Percentiles rank a stretch among this genome's conserved stretches.
These are phyloP conservation scores for Hafferia zeledoni DNA, from an alignment of 2,797 vertebrate genomes.

Conservation along the genomic window DNA sequence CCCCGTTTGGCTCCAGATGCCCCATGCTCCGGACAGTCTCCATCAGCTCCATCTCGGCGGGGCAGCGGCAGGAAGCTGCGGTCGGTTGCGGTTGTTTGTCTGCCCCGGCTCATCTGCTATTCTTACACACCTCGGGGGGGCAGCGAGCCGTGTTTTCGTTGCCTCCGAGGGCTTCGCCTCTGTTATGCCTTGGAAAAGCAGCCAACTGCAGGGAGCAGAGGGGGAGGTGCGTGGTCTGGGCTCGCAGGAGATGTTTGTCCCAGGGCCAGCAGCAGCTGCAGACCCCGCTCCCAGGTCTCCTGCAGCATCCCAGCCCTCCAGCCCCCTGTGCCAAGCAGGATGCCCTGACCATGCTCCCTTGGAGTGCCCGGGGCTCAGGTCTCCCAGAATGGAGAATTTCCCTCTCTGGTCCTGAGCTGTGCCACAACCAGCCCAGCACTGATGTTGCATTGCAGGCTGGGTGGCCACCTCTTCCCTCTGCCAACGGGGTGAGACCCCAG, in stretches of 20 bases:
- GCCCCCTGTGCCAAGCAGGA: not conserved
- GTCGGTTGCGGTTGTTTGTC: not conserved
- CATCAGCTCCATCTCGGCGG: not conserved
- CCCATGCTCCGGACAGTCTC: not conserved
- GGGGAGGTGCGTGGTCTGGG: fast-evolving
- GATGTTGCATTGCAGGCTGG: not conserved
- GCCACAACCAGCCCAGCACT: not conserved
- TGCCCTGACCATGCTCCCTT: not conserved
- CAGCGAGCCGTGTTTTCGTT: not conserved
- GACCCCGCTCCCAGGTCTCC: not conserved
- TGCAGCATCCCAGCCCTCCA: not conserved
- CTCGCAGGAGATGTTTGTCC: not conserved
- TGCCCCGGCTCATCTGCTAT: not conserved
- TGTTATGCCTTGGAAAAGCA: not conserved
- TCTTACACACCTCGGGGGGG: not conserved
- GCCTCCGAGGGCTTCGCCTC: not conserved
- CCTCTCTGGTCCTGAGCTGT: not conserved
- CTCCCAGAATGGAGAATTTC: not conserved
- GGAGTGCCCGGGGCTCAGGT: not conserved
- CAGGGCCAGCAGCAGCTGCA: not conserved
- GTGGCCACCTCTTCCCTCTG: fast-evolving
- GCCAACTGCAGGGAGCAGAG: not conserved
- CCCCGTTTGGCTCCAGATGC: fast-evolving
- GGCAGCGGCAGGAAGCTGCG: not conserved
- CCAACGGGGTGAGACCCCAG: not conserved